These are phyloP conservation scores for Eciton burchellii DNA, from an alignment of 1,140 invertebrate species.

Conservation along the genomic window DNA sequence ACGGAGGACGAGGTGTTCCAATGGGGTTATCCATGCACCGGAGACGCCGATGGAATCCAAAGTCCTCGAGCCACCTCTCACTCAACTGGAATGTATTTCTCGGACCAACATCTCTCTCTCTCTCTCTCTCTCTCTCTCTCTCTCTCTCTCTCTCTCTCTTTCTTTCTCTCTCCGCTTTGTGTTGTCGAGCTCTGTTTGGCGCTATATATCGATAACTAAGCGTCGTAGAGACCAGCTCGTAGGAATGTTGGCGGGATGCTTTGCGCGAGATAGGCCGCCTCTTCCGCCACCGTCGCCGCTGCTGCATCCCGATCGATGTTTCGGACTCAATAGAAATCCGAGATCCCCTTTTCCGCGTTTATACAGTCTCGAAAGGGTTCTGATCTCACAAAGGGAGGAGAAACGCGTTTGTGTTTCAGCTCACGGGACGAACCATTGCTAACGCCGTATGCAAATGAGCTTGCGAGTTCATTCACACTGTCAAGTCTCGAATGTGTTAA, in stretches of 20 bases:
- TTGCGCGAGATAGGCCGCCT: constrained; percentile 46
- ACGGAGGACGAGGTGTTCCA: constrained; percentile 29
- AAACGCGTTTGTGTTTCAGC: constrained; percentile 8
- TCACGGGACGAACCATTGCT: not conserved
- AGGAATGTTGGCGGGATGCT: constrained; percentile 42
- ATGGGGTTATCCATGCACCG: constrained; percentile 42
- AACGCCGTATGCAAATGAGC: not conserved
- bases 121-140: not conserved
- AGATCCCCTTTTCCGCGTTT: constrained; percentile 28
- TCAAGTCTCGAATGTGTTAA: constrained; percentile 8
- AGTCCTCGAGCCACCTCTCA: constrained; percentile 29
- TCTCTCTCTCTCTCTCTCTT: constrained; percentile 4
- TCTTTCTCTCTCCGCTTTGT: not conserved
- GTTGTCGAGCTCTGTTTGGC: constrained; percentile 30
- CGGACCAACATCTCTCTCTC: constrained; percentile 19
- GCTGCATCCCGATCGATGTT: not conserved
- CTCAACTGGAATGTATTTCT: constrained; percentile 36
- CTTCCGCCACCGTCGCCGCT: not conserved
- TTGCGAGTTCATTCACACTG: not conserved
- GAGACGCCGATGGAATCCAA: constrained; percentile 57
- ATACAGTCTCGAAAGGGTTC: constrained; percentile 28
- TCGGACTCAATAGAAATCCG: constrained; percentile 52
- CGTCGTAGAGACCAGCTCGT: constrained; percentile 36
- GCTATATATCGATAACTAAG: constrained; percentile 52
- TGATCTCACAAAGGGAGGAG: constrained; percentile 19